Base-by-base conservation (phyloP, 2,888 invertebrate genomes). In the Rhamphomyia laevipes region DNA sequence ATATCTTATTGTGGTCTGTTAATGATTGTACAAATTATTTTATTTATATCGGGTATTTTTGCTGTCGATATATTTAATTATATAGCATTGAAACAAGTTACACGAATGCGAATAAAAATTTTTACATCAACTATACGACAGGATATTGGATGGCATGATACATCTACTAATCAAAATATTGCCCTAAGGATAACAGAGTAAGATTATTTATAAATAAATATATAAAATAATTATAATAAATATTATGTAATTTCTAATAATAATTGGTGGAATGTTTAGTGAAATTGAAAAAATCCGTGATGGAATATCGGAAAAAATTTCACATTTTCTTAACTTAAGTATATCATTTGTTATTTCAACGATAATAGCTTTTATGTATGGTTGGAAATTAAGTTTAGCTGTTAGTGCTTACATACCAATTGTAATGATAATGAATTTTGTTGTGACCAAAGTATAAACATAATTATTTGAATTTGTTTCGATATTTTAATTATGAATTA, bases 341-440 rank as follows among this genome's bases (percentile, higher is more conserved):
- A 76, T 80, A 2, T 58, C 61, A 33, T 57, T 60, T n/a, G 4
- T 58, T 4, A 54, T 64, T 4, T 57, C 60, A n/a, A 55, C 65
- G 0, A 49, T 57, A 4, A 77, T 85, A 43, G 85, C 88, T 1
- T 80, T 91, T 60, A 65, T 74, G 1, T 84, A 84, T 61, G 89
- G 89, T 45, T 91, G 90, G 90, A 80, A 88, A 62, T 70, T 92
- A 48, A 87, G 90, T 0, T 69, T 88, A 30, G 82, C 89, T 40
- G 81, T 89, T 48, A 67, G 89, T 51, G 77, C 82, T 15, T 80
- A 84, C 50, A 79, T 86, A 12, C 91, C 91, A 0, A 64, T 89
- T 33, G 76, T 89, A 38, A 81, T 84, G 6, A 71, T 78, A 3
- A 75, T 84, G 1, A 86, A 86, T 13, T 79, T 80, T 3, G 62